Evolutionary conservation across 1,140 invertebrate genomes (phyloP), one percentile per base, ranked within the genome.

Genomic region (Yoshiicerus persimilis): DNA sequence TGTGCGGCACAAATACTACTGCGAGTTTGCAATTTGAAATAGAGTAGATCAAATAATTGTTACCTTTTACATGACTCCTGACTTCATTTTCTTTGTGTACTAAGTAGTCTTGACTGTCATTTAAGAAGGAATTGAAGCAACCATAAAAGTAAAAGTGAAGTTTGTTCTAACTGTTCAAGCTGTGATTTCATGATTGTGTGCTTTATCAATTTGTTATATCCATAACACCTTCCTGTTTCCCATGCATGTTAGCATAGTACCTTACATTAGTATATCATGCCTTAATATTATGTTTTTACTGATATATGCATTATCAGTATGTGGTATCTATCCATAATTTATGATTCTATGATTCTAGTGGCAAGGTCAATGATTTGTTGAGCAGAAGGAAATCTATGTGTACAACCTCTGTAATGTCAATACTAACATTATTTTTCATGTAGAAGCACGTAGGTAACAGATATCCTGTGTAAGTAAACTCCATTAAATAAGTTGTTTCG

Each of bases 181-280:
- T 80, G 16, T 70, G 10, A 13, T 70, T 70, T 70, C 13, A 27
- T 70, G 66, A 4, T 32, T 16, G 66, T 80, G 75, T 36, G 27
- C n/a, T 34, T 80, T 80, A 80, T 38, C 34, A 34, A 36, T 36
- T 38, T n/a, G 32, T 80, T 36, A 23, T 36, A 80, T 80, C 47
- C 75, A 80, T 38, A 80, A 80, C 75, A 36, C 75, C 75, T 80
- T 80, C 75, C 75, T 4, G 75, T 80, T 80, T 80, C 75, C n/a
- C 30, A 80, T n/a, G 20, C 6, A 34, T 20, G 20, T 30, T 36
- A n/a, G n/a, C n/a, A n/a, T n/a, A n/a, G n/a, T n/a, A n/a, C n/a
- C n/a, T n/a, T n/a, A n/a, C n/a, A n/a, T n/a, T n/a, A n/a, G n/a
- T n/a, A 27, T 70, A 70, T 0, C 13, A 70, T 70, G 27, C 25